Evolutionary conservation across 2,797 vertebrate genomes (phyloP).

Genomic region (Borostomias antarcticus): DNA sequence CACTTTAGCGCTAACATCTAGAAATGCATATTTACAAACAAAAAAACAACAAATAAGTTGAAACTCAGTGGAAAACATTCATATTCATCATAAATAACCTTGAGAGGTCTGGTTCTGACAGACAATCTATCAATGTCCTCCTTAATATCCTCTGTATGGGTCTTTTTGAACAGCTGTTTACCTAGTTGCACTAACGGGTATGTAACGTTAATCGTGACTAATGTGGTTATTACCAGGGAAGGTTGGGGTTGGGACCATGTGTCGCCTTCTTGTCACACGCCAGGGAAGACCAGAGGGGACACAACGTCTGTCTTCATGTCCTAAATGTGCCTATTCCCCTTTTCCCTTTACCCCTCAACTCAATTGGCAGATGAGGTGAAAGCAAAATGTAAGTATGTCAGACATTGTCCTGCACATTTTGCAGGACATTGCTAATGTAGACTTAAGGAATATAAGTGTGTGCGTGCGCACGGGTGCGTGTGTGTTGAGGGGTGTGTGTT

Average conservation of each 20-base stretch:
- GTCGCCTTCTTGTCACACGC: not conserved
- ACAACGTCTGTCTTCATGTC: not conserved
- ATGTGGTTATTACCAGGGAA: conserved; percentile 7
- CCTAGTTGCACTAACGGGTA: conserved; percentile 50
- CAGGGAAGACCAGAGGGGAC: not conserved
- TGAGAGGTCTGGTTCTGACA: not conserved
- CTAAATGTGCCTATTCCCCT: not conserved
- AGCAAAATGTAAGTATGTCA: not conserved
- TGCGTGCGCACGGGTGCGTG: too few relatives aligned
- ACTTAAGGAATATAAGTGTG: too few relatives aligned
- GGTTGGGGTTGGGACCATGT: not conserved
- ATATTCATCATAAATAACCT: not conserved
- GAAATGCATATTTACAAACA: too few relatives aligned
- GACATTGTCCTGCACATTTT: too few relatives aligned
- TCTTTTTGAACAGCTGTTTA: conserved; percentile 36
- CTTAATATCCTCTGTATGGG: not conserved
- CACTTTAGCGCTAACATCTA: too few relatives aligned
- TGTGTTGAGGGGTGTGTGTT: too few relatives aligned
- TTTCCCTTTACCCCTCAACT: not conserved
- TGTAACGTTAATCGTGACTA: conserved; percentile 20
- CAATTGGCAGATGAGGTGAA: not conserved
- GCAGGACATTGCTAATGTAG: too few relatives aligned
- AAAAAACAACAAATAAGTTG: too few relatives aligned
- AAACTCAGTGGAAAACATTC: not conserved
- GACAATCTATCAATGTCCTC: not conserved